Evolutionary conservation across 2,888 invertebrate genomes (phyloP), one percentile per base, ranked within the genome.

Genomic region (Electrophaes corylata): DNA sequence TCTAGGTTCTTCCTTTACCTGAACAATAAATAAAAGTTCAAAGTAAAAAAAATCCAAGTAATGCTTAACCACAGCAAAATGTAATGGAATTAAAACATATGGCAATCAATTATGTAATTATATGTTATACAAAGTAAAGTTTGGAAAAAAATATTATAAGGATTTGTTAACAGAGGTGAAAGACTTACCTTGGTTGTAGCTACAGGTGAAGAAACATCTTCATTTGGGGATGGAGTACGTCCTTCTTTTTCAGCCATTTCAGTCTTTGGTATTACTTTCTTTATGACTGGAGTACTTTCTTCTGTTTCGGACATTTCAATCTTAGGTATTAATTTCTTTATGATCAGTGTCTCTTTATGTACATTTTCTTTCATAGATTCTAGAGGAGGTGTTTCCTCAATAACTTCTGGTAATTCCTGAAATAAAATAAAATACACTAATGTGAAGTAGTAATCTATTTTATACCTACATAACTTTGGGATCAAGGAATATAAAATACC

Each of bases 1-100:
- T 18, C 3, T 10, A 12, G 44, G 51, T 56, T 60, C 60, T 48
- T 39, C 3, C 20, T 60, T 60, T 4, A 60, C 26, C 60, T 60
- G 41, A 41, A 56, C 29, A 19, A 43, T 37, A 12, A 18, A 37
- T 8, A 26, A 23, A 14, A 5, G 23, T 10, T 20, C 1, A n/a
- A 41, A n/a, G 1, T 12, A 33, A 33, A n/a, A 12, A 29, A 10
- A 29, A 10, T 6, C 12, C n/a, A n/a, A n/a, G n/a, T n/a, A n/a
- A n/a, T n/a, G n/a, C n/a, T n/a, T n/a, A n/a, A n/a, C n/a, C n/a
- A n/a, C n/a, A n/a, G n/a, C n/a, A n/a, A n/a, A n/a, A n/a, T n/a
- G n/a, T n/a, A n/a, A n/a, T n/a, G n/a, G n/a, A n/a, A n/a, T n/a
- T n/a, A n/a, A n/a, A n/a, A n/a, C n/a, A n/a, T n/a, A n/a, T n/a